Conservation (phyloP, 2,113 vertebrate species). For the Gavia stellata region DNA sequence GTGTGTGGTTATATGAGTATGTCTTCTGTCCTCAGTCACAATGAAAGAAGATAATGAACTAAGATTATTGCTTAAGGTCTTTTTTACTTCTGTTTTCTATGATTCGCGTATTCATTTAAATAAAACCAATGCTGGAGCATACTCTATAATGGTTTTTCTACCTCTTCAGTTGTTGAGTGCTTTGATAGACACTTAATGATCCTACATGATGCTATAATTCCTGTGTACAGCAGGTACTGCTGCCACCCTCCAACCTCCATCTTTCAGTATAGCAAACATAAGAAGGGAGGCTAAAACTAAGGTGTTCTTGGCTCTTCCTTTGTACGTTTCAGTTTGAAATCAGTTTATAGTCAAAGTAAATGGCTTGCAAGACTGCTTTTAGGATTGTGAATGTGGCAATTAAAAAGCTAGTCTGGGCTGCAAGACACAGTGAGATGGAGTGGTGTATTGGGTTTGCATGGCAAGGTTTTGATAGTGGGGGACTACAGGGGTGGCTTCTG, state of each 20-base stretch:
- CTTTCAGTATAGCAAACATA: background rate
- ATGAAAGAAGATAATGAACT: background rate
- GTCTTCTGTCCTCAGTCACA: background rate
- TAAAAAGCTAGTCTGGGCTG: background rate
- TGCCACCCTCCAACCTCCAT: background rate
- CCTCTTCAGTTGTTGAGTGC: background rate
- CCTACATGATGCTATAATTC: background rate
- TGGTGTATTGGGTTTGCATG: too few relatives aligned
- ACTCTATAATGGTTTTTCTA: background rate
- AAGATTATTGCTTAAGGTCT: background rate
- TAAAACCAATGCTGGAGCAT: background rate
- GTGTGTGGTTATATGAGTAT: background rate
- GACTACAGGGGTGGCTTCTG: too few relatives aligned
- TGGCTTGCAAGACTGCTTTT: background rate
- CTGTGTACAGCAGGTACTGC: background rate
- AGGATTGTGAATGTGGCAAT: background rate
- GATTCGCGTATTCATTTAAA: background rate
- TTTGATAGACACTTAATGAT: background rate
- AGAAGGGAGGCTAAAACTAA: background rate
- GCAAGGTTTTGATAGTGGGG: too few relatives aligned
- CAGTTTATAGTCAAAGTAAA: background rate
- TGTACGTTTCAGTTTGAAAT: background rate
- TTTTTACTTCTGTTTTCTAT: background rate
- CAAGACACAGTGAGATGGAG: background rate
- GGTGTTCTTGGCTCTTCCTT: background rate